Evolutionary conservation across 2,797 vertebrate genomes (phyloP).

Genomic region (Pterois miles): DNA sequence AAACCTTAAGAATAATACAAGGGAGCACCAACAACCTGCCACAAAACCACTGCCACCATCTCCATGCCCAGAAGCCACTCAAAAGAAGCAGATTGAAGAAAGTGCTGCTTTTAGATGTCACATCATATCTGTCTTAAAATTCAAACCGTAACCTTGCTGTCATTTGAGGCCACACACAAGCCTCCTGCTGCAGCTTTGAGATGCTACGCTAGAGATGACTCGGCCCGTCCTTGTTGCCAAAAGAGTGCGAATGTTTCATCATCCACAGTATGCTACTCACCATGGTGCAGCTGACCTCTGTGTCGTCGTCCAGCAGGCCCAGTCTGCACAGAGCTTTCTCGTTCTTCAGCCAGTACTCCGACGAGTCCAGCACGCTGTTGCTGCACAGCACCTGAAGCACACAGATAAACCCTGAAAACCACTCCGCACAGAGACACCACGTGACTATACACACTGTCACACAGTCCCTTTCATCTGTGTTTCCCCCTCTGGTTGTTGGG

Average conservation of each 20-base stretch:
- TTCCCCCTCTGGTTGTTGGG: slow-evolving; percentile 11
- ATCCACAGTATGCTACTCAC: slow-evolving; percentile 83
- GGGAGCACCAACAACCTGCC: not conserved
- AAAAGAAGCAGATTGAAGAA: not conserved
- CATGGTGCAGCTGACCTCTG: slow-evolving; percentile 87
- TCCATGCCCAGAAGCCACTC: not conserved
- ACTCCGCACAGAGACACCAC: not conserved
- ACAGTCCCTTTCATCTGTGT: slow-evolving; percentile 39
- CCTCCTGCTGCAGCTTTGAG: slow-evolving; percentile 18
- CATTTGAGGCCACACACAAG: not conserved
- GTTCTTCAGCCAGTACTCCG: slow-evolving; percentile 96
- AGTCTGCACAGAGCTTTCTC: slow-evolving; percentile 91
- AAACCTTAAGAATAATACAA: slow-evolving; percentile 11
- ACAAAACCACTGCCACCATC: not conserved
- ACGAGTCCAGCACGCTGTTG: slow-evolving; percentile 91
- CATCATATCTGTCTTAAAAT: slow-evolving; percentile 15
- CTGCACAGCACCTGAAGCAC: slow-evolving; percentile 91
- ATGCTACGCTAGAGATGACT: not conserved
- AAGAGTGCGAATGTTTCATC: slow-evolving; percentile 25
- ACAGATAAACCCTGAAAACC: slow-evolving; percentile 22
- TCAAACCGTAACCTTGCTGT: not conserved
- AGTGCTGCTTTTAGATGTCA: slow-evolving; percentile 20
- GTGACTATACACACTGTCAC: not conserved
- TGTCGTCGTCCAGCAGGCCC: slow-evolving; percentile 90
- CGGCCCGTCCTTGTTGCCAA: slow-evolving; percentile 29